These are phyloP conservation scores for Alloplasta piceator DNA, from an alignment of 2,888 invertebrate genomes.

Conservation along the genomic window DNA sequence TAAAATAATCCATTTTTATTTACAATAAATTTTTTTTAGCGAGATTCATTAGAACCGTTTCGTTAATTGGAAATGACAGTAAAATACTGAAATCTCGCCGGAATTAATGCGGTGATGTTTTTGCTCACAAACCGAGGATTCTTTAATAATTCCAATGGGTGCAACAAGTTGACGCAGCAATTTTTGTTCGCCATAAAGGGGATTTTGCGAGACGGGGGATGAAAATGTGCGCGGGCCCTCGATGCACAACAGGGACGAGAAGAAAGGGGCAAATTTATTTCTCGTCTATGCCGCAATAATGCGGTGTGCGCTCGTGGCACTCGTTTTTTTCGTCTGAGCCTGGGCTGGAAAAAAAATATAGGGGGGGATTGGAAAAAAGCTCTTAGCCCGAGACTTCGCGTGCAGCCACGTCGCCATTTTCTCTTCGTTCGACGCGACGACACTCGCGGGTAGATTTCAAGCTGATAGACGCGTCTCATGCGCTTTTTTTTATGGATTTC, in stretches of 20 bases:
- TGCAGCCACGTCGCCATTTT: slow-evolving; percentile 53
- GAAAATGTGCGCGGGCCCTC: background rate
- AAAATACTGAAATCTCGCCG: slow-evolving; percentile 7
- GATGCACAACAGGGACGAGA: slow-evolving; percentile 15
- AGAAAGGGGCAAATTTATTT: slow-evolving; percentile 57
- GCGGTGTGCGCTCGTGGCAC: slow-evolving; percentile 35
- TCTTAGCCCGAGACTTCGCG: slow-evolving; percentile 52
- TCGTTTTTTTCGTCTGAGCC: slow-evolving; percentile 51
- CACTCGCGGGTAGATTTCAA: slow-evolving; percentile 45
- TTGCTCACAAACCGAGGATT: background rate
- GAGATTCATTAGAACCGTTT: background rate
- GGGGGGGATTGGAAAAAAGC: slow-evolving; percentile 56
- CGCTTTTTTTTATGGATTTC: background rate
- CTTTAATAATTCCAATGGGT: slow-evolving; percentile 54
- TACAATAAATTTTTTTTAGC: no score
- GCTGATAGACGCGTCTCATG: slow-evolving; percentile 46
- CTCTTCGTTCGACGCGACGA: slow-evolving; percentile 32
- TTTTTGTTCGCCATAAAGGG: slow-evolving; percentile 53
- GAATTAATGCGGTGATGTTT: slow-evolving; percentile 30
- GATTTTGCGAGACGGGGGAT: slow-evolving; percentile 2
- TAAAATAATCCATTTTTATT: no score
- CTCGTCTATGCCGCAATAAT: slow-evolving; percentile 51
- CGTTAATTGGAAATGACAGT: background rate
- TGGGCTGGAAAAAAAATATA: no score
- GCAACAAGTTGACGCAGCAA: slow-evolving; percentile 67